Base-by-base conservation (phyloP, 2,888 invertebrate genomes). In the Thecophora atra region DNA sequence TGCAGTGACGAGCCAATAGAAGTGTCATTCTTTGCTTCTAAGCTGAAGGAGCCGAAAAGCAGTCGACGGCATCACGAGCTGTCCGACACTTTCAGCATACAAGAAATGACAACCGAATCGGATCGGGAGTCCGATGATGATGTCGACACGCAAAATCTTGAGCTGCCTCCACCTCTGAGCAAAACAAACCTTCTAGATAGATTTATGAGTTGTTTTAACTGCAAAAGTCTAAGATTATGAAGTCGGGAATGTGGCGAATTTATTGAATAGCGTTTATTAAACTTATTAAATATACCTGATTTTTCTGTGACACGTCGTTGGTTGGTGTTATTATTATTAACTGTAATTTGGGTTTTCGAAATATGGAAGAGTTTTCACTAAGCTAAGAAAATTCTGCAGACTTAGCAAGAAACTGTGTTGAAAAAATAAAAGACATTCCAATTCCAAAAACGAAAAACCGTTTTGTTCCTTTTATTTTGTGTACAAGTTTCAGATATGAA, bases 41-140 rank as follows among this genome's bases (percentile, higher is more conserved):
- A 82, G 70, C 69, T 80, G 68, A 85, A 82, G 77, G 76, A 79
- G 42, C n/a, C n/a, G n/a, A 79, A 79, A 26, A 80, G 79, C 8
- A 80, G 77, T 5, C 81, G 80, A 73, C 83, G 81, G 72, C 80
- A 84, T n/a, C 77, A 80, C n/a, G 84, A 85, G 70, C 79, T 85
- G 15, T 82, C 85, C 26, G 87, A 87, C 75, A 87, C 86, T 4
- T 87, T 87, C 75, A 87, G 87, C 76, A 86, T 87, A 80, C 86
- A 87, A 73, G 87, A 87, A 74, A 87, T 87, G 86, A 84, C 86
- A 44, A 86, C 87, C 51, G 86, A 86, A 73, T 86, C 86, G 17
- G 86, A 86, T 60, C 75, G 82, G 73, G 82, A 86, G 74, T 85
- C 86, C 24, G 86, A 87, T 72, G 86, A 85, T 72, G 86, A 85